phyloP scores from a whole-genome alignment of 2,888 invertebrate genomes.

The Eudasyphora cyanicolor region DNA sequence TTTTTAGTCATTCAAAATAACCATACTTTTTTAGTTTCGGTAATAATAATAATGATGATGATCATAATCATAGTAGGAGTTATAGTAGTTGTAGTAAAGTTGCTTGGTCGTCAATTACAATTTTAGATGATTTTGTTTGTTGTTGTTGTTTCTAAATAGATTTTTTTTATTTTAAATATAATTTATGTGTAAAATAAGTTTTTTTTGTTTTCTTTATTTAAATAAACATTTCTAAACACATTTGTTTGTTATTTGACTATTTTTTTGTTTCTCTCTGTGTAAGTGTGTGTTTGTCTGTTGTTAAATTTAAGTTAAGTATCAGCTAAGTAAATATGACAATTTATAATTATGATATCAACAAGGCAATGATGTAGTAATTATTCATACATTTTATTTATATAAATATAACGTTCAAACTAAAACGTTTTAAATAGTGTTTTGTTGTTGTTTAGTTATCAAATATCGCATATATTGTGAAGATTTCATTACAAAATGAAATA shows the following conservation, averaged over 20 bases:
- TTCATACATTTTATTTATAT: constrained; percentile 8
- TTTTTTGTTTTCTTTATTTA: constrained; percentile 21
- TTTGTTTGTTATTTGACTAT: constrained; percentile 29
- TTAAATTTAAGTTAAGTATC: constrained; percentile 13
- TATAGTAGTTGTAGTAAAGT: constrained; percentile 55
- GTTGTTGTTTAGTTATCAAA: background rate
- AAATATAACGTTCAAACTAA: background rate
- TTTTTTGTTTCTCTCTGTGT: too few species aligned
- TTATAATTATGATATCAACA: constrained; percentile 65
- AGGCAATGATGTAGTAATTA: constrained; percentile 67
- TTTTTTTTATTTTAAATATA: constrained; percentile 24
- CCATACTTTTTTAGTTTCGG: background rate
- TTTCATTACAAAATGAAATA: background rate
- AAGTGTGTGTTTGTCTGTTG: constrained; percentile 13
- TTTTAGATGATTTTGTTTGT: constrained; percentile 43
- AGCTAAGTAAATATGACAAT: constrained; percentile 45
- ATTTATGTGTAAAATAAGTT: constrained; percentile 39
- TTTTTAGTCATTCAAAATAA: too few species aligned
- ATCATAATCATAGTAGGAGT: constrained; percentile 19
- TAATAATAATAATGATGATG: background rate
- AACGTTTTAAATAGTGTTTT: background rate
- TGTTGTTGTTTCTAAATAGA: constrained; percentile 21
- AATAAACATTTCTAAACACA: constrained; percentile 48
- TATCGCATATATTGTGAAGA: background rate
- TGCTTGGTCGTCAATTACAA: constrained; percentile 64